Conservation (phyloP, 2,888 invertebrate genomes). For the Lampropteryx suffumata region DNA sequence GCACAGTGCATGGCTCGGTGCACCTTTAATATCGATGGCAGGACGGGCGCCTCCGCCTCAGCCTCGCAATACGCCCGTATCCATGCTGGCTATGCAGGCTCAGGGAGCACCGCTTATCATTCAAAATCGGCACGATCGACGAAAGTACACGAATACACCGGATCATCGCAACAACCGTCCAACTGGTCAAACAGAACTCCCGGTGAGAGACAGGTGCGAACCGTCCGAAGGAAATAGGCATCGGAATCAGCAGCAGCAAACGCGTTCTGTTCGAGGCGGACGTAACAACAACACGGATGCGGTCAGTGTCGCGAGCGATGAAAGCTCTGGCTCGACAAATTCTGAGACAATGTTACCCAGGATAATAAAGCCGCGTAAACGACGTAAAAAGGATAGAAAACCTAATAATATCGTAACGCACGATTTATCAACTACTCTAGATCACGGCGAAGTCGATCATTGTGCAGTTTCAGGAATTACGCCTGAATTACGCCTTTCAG, state of each 20-base stretch:
- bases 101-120: constrained; percentile 93
- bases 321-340: constrained; percentile 86
- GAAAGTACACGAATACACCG: constrained; percentile 69
- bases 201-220: constrained; percentile 64
- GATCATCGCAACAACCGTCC: constrained; percentile 72
- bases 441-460: constrained; percentile 73
- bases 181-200: constrained; percentile 57
- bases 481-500: too few species aligned
- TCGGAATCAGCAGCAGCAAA: constrained; percentile 70
- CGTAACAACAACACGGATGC: constrained; percentile 85
- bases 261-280: constrained; percentile 67
- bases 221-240: constrained; percentile 66
- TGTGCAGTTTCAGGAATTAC: constrained; percentile 67
- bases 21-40: constrained; percentile 91
- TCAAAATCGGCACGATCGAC: constrained; percentile 84
- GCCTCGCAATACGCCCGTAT: constrained; percentile 81
- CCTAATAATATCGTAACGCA: constrained; percentile 82
- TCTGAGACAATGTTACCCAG: constrained; percentile 91
- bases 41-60: constrained; percentile 80
- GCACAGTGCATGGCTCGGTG: constrained; percentile 88
- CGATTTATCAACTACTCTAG: constrained; percentile 67
- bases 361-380: constrained; percentile 94
- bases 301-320: constrained; percentile 89
- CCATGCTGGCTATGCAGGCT: constrained; percentile 91
- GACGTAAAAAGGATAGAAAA: constrained; percentile 94